Evolutionary conservation across 2,888 invertebrate genomes (phyloP).

Genomic region (Brachycybe producta): DNA sequence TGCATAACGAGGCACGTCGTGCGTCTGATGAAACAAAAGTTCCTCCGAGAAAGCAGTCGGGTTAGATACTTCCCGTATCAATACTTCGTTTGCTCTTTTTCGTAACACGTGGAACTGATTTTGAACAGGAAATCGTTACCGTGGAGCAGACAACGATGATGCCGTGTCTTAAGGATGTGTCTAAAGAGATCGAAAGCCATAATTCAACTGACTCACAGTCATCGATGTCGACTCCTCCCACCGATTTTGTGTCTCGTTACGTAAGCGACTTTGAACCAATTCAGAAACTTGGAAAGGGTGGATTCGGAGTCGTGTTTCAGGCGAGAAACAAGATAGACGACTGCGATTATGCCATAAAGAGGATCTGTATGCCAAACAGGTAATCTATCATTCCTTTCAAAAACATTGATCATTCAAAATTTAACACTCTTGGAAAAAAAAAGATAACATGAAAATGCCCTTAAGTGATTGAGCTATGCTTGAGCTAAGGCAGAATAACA

Average conservation of each 20-base stretch:
- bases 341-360: constrained; percentile 85
- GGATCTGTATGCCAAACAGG: constrained; percentile 66
- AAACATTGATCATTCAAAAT: constrained; percentile 3
- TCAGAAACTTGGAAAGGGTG: constrained; percentile 71
- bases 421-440: no score
- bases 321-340: constrained; percentile 88
- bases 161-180: no score
- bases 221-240: constrained; percentile 6
- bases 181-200: not conserved
- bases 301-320: constrained; percentile 93
- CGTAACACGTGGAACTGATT: not conserved
- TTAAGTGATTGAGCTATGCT: no score
- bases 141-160: no score
- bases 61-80: not conserved
- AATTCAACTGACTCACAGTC: not conserved
- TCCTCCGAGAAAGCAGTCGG: not conserved
- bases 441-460: no score
- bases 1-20: constrained; percentile 33
- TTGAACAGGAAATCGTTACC: not conserved
- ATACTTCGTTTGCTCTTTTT: not conserved
- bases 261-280: constrained; percentile 70
- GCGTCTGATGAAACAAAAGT: not conserved
- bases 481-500: no score
- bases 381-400: constrained; percentile 20
- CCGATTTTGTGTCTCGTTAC: constrained; percentile 37